Percentiles rank a stretch among this genome's conserved stretches.
These are phyloP conservation scores for Corynorhinus townsendii DNA, from an alignment of 2,113 vertebrate species.

Conservation along the genomic window DNA sequence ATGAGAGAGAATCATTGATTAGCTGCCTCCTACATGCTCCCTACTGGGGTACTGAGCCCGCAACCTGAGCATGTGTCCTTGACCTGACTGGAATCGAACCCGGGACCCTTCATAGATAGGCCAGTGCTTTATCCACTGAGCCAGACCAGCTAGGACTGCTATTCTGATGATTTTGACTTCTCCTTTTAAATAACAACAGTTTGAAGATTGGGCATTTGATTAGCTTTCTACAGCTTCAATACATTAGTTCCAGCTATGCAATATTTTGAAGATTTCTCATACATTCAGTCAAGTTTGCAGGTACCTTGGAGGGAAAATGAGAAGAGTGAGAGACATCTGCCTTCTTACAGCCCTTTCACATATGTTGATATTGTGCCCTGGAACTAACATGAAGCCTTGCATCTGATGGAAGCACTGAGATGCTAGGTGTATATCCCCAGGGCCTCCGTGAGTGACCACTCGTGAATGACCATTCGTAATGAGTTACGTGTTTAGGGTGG, in stretches of 20 bases:
- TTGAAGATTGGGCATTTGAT: constrained; percentile 23
- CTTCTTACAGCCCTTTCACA: background rate
- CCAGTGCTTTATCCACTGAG: no score
- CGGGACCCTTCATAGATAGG: no score
- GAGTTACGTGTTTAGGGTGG: background rate
- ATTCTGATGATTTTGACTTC: constrained; percentile 8
- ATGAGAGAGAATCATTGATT: no score
- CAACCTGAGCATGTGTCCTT: no score
- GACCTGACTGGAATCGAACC: no score
- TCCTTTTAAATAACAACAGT: constrained; percentile 41
- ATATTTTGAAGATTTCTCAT: constrained; percentile 23
- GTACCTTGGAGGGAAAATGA: background rate
- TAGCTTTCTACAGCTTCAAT: background rate
- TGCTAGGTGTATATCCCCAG: background rate
- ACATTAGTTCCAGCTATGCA: background rate
- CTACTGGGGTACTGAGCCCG: no score
- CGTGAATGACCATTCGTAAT: background rate
- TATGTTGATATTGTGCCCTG: background rate
- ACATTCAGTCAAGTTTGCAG: background rate
- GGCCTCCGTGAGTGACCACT: background rate
- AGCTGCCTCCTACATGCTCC: no score
- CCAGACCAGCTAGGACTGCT: background rate
- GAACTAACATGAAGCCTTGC: background rate
- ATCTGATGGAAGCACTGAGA: background rate
- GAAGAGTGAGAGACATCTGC: background rate